A percentile compares a stretch with the other conserved stretches of the same genome.
phyloP scores from a whole-genome alignment of 2,113 vertebrate species.

The Corythaeola cristata region DNA sequence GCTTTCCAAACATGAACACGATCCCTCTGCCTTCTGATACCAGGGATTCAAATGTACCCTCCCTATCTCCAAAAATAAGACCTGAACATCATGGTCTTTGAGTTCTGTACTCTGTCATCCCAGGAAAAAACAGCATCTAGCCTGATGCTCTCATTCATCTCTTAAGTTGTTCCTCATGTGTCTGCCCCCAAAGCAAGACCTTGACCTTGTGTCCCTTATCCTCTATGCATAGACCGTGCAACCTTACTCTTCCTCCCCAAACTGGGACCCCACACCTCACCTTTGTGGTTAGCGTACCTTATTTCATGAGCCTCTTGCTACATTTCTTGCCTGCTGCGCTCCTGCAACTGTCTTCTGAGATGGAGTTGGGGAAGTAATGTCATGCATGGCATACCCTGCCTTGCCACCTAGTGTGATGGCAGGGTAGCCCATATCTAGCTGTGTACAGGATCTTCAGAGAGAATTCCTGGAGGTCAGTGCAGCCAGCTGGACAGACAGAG shows the following conservation, averaged over 20 bases:
- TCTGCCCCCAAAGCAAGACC: neutral
- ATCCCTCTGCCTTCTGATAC: neutral
- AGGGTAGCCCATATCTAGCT: neutral
- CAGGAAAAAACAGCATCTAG: neutral
- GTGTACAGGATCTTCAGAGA: neutral
- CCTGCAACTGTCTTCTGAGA: neutral
- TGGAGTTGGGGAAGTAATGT: neutral
- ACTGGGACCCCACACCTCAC: neutral
- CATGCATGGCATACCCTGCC: accelerated
- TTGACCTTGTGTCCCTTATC: neutral
- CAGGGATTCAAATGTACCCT: neutral
- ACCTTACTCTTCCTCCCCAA: neutral
- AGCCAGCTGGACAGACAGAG: neutral
- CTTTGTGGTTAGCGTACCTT: neutral
- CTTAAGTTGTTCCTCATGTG: neutral
- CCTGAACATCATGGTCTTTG: neutral
- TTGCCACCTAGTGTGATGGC: neutral
- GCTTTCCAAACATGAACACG: neutral
- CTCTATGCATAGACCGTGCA: neutral
- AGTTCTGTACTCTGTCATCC: neutral
- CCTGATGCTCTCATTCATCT: neutral
- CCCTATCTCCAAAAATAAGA: neutral
- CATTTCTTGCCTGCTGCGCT: neutral
- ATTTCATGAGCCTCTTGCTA: neutral
- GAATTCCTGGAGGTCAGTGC: neutral